Conservation (phyloP, 2,113 vertebrate species). For the Labrus mixtus region DNA sequence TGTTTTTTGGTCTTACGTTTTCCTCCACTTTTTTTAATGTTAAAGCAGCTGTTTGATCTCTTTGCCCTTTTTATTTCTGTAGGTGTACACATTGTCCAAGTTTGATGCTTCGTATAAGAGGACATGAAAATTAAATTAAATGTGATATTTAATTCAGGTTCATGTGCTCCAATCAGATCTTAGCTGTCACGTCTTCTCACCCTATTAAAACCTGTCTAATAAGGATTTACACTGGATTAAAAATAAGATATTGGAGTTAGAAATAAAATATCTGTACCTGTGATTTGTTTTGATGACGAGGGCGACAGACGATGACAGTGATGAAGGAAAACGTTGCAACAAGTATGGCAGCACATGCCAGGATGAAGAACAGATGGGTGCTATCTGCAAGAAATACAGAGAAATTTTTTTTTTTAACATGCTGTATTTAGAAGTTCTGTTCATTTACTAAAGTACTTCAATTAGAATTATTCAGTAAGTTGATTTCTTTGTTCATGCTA, state of each 20-base stretch:
- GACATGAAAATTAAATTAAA: no score
- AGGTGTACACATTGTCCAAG: no score
- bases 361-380: conserved; percentile 83
- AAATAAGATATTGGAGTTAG: not conserved
- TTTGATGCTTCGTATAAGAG: no score
- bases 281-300: conserved; percentile 68
- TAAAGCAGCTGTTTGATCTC: no score
- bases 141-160: no score
- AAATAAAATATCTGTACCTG: conserved; percentile 76
- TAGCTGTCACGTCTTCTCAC: not conserved
- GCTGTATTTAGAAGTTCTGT: not conserved
- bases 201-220: not conserved
- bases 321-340: conserved; percentile 84
- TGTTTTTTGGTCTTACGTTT: no score
- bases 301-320: conserved; percentile 82
- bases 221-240: not conserved
- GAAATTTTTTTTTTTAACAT: no score
- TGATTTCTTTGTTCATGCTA: no score
- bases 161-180: not conserved
- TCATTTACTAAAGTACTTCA: no score
- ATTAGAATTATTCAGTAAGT: no score
- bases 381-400: conserved; percentile 70
- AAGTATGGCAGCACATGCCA: conserved; percentile 84
- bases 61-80: no score
- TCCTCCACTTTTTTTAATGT: no score